Evolutionary conservation across 2,797 vertebrate genomes (phyloP).

Genomic region (Gymnoscopelus braueri): DNA sequence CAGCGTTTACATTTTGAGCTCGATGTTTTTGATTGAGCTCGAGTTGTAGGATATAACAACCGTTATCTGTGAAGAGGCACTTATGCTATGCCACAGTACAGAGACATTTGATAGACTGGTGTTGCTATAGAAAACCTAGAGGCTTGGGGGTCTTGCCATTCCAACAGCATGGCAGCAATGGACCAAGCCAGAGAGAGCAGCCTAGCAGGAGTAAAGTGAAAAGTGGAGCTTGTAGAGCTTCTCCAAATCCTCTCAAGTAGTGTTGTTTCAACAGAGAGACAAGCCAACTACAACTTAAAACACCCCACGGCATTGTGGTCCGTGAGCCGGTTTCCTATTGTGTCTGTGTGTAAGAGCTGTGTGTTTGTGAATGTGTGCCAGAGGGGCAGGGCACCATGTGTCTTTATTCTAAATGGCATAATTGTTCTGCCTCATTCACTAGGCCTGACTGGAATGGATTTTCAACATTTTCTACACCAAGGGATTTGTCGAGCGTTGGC

Average conservation of each 20-base stretch:
- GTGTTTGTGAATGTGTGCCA: conserved; percentile 17
- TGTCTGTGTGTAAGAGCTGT: conserved; percentile 17
- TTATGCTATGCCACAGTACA: too few relatives aligned
- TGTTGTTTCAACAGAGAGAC: conserved; percentile 26
- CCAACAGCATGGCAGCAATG: conserved; percentile 4
- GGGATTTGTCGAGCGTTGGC: neutral
- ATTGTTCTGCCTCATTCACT: conserved; percentile 29
- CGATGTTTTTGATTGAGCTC: too few relatives aligned
- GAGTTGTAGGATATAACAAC: too few relatives aligned
- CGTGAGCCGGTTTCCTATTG: conserved; percentile 24
- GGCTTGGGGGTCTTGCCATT: conserved; percentile 5
- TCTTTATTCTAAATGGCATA: conserved; percentile 23
- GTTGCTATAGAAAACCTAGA: too few relatives aligned
- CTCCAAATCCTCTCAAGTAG: conserved; percentile 35
- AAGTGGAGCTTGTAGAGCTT: conserved; percentile 10
- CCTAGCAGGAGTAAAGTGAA: neutral
- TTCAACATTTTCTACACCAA: conserved; percentile 22
- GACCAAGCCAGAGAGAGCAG: neutral
- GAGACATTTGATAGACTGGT: too few relatives aligned
- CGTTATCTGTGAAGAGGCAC: too few relatives aligned
- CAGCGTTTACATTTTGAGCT: too few relatives aligned
- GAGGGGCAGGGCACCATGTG: conserved; percentile 2
- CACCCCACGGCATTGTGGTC: conserved; percentile 3
- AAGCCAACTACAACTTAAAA: conserved; percentile 35
- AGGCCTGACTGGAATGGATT: neutral